Conservation (phyloP, 2,888 invertebrate species). For the Drosophila parthenogenetica region DNA sequence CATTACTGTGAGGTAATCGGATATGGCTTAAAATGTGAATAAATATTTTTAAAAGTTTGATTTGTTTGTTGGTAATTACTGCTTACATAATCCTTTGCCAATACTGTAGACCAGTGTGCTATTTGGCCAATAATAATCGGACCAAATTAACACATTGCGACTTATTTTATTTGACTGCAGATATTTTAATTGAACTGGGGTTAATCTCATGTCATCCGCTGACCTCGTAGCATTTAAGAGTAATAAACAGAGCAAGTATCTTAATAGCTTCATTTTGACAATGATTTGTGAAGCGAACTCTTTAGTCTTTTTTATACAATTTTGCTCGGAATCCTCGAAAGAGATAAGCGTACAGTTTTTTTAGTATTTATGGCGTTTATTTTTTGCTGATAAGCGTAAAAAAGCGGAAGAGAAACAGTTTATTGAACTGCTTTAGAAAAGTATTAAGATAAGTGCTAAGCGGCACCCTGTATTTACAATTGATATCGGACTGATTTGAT, state of each 20-base stretch:
- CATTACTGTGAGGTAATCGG: conserved; percentile 9
- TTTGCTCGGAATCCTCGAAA: neutral
- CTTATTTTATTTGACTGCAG: neutral
- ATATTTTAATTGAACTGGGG: conserved; percentile 10
- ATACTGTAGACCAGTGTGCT: conserved; percentile 50
- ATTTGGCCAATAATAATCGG: conserved; percentile 49
- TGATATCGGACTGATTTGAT: too few species aligned
- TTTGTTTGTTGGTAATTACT: too few species aligned
- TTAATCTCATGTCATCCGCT: conserved; percentile 36
- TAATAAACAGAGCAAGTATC: neutral
- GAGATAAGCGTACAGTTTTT: conserved; percentile 14
- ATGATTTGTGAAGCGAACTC: neutral
- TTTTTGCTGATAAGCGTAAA: too few species aligned
- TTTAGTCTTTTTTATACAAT: conserved; percentile 6
- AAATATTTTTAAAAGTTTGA: too few species aligned
- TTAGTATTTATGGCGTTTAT: too few species aligned
- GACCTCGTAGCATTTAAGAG: neutral
- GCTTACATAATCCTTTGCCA: conserved; percentile 40
- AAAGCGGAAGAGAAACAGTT: too few species aligned
- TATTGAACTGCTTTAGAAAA: too few species aligned
- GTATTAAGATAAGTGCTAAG: too few species aligned
- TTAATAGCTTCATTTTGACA: conserved; percentile 14
- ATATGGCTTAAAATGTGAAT: conserved; percentile 7
- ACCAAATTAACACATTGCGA: conserved; percentile 29
- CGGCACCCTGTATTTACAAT: too few species aligned